phyloP scores from a whole-genome alignment of 2,113 vertebrate genomes.

The Cervus canadensis region DNA sequence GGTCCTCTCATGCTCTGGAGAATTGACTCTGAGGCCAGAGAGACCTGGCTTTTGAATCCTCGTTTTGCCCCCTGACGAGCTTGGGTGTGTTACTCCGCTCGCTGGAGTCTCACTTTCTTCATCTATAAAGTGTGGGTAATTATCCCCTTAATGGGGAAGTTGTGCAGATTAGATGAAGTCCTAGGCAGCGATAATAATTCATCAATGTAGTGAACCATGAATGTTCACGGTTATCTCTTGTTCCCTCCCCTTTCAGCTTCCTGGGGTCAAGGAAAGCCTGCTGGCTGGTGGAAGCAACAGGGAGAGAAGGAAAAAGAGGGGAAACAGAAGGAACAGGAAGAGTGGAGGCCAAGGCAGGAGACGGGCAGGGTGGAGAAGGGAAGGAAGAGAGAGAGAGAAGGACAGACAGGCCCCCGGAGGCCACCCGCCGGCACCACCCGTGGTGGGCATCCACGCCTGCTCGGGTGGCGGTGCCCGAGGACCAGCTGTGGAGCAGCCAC shows the following conservation, averaged over 20 bases:
- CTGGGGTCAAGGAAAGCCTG: neutral
- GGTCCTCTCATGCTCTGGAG: neutral
- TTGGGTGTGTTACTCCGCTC: neutral
- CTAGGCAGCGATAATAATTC: neutral
- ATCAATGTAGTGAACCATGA: neutral
- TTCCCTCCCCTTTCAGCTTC: neutral
- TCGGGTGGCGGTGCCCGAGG: neutral
- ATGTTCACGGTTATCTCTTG: neutral
- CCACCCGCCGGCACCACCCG: accelerated
- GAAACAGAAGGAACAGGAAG: neutral
- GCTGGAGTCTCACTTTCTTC: neutral
- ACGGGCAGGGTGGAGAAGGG: neutral
- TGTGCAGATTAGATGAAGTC: conserved; percentile 33
- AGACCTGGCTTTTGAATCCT: neutral
- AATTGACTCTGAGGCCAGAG: neutral
- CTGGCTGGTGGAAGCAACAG: neutral
- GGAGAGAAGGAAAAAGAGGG: neutral
- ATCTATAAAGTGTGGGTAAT: neutral
- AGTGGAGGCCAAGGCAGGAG: neutral
- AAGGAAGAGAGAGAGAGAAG: neutral
- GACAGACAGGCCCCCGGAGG: accelerated
- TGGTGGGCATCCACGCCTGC: accelerated
- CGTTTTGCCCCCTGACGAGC: neutral
- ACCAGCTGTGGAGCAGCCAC: neutral
- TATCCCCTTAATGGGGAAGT: neutral